Conservation (phyloP, 1,140 invertebrate species). For the Delia radicum region DNA sequence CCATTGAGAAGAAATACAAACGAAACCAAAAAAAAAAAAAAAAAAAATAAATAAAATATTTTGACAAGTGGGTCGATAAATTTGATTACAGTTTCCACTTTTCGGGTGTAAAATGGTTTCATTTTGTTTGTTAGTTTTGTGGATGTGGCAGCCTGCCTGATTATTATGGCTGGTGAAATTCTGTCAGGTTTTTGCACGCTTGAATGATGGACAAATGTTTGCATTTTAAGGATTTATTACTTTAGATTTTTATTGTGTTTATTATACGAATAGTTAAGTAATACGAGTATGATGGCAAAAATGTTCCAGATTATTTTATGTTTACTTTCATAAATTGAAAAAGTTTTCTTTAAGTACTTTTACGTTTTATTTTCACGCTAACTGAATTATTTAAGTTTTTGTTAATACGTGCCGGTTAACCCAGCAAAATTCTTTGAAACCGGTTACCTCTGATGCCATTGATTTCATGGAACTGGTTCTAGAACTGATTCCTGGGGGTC, state of each 20-base stretch:
- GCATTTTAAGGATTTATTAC: not conserved
- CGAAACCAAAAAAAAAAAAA: no score
- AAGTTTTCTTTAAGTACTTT: not conserved
- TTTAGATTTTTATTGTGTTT: not conserved
- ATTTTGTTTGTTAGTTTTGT: not conserved
- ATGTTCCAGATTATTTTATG: not conserved
- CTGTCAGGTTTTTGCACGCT: not conserved
- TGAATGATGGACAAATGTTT: not conserved
- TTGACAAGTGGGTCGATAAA: not conserved
- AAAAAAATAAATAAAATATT: no score
- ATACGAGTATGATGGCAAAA: not conserved
- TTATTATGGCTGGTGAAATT: not conserved
- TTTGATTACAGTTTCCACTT: not conserved
- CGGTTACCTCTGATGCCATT: no score
- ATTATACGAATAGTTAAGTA: not conserved
- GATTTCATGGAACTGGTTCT: no score
- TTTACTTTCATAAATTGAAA: not conserved
- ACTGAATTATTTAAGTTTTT: not conserved
- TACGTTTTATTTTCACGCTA: not conserved
- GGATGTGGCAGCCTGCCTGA: no score
- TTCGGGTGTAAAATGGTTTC: not conserved
- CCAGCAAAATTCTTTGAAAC: no score
- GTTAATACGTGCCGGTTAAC: no score
- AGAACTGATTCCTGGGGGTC: no score
- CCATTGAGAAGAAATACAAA: not conserved